Evolutionary conservation across 2,113 vertebrate genomes (phyloP).

Genomic region (Sinocyclocheilus anophthalmus): DNA sequence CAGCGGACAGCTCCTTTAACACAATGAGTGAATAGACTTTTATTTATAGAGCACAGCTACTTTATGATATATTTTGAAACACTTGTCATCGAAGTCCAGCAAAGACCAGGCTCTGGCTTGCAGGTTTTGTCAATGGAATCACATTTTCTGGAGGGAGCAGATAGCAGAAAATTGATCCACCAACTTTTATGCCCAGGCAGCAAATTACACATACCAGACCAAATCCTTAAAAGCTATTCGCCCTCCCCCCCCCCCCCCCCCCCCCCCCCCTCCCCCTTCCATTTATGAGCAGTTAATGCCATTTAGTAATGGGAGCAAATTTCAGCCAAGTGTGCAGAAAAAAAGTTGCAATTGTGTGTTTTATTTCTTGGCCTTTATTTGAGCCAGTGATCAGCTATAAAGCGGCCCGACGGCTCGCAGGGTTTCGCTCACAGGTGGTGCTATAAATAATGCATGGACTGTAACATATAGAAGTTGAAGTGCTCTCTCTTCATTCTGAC

Average conservation of each 20-base stretch:
- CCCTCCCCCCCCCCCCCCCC: too few relatives aligned
- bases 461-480: conserved; percentile 37
- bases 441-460: conserved; percentile 38
- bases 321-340: conserved; percentile 28
- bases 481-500: conserved; percentile 1
- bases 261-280: too few relatives aligned
- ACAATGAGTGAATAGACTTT: conserved; percentile 1
- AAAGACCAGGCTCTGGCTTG: conserved; percentile 19
- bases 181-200: conserved; percentile 47
- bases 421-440: neutral
- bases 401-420: neutral
- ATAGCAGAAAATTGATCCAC: conserved; percentile 45
- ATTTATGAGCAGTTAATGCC: conserved; percentile 36
- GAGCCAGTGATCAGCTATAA: conserved; percentile 33
- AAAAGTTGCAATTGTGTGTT: conserved; percentile 23
- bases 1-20: conserved; percentile 42
- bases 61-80: conserved; percentile 37
- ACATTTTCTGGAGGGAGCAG: conserved; percentile 32
- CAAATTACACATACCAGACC: conserved; percentile 46
- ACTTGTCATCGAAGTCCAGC: conserved; percentile 41
- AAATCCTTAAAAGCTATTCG: conserved; percentile 42
- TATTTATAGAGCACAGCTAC: conserved; percentile 25
- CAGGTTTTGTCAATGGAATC: conserved; percentile 36
- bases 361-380: conserved; percentile 33
- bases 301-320: conserved; percentile 16